phyloP scores from a whole-genome alignment of 2,797 vertebrate genomes.

The Tarsius wallacei region DNA sequence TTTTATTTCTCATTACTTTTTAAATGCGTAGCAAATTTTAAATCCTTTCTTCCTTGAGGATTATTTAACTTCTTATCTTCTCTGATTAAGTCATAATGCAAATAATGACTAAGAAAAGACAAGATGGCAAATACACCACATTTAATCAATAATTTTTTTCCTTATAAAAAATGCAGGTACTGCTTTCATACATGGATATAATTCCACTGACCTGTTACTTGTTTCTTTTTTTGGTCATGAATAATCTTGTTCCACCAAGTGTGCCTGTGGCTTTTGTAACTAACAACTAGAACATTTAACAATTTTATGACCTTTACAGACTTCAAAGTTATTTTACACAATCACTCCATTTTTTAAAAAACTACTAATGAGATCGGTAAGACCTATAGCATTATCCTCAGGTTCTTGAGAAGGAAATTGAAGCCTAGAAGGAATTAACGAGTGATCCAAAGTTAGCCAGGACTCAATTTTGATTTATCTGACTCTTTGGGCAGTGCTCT shows the following conservation, averaged over 20 bases:
- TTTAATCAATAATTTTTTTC: conserved; percentile 35
- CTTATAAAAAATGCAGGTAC: conserved; percentile 31
- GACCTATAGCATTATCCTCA: not conserved
- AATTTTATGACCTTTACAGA: conserved; percentile 5
- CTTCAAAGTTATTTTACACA: not conserved
- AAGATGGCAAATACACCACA: not conserved
- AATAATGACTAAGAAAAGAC: conserved; percentile 3
- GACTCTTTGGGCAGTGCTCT: not conserved
- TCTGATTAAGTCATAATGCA: conserved; percentile 43
- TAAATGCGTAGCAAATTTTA: conserved; percentile 60
- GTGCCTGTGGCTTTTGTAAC: not conserved
- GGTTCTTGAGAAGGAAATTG: conserved; percentile 2
- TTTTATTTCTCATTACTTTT: conserved; percentile 67
- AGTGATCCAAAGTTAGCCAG: not conserved
- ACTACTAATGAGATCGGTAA: not conserved
- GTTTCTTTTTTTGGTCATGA: not conserved
- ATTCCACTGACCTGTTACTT: not conserved
- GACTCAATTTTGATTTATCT: not conserved
- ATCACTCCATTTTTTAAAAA: conserved; percentile 43
- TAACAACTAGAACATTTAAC: conserved; percentile 11
- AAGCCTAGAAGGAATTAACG: not conserved
- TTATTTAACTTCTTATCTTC: conserved; percentile 59
- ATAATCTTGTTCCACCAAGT: not conserved
- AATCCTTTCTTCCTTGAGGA: conserved; percentile 48
- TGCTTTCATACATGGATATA: not conserved